Evolutionary conservation across 37 sponge, comb jelly and placozoan species (phyloP).

Genomic region (Theonella swinhoei): DNA sequence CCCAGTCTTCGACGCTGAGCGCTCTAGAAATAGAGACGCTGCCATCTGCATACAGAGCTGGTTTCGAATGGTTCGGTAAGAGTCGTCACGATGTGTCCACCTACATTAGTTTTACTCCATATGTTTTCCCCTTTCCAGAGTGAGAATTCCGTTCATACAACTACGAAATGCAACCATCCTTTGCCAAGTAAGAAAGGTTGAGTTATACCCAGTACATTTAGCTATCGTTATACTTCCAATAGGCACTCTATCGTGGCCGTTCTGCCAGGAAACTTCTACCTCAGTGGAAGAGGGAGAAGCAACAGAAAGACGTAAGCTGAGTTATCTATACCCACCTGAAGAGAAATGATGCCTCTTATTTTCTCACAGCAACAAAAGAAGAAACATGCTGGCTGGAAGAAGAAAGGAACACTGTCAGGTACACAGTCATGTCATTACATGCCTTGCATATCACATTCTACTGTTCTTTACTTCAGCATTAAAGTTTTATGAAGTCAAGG

Average conservation of each 20-base stretch:
- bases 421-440: not conserved
- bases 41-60: conserved; percentile 69
- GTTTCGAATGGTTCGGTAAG: conserved; percentile 81
- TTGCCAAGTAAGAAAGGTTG: conserved; percentile 43
- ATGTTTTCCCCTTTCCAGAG: conserved; percentile 11
- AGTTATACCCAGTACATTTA: not conserved
- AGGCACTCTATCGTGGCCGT: conserved; percentile 63
- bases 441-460: not conserved
- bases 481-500: conserved; percentile 87
- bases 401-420: conserved; percentile 73
- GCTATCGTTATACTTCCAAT: not conserved
- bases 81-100: not conserved
- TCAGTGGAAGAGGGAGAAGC: conserved; percentile 62
- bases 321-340: not conserved
- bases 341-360: not conserved
- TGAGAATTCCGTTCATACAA: conserved; percentile 54
- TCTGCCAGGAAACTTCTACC: conserved; percentile 46
- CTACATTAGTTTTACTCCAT: not conserved
- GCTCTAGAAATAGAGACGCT: conserved; percentile 48
- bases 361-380: conserved; percentile 58
- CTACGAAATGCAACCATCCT: conserved; percentile 45
- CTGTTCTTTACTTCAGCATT: conserved; percentile 44
- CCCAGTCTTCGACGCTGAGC: conserved; percentile 65
- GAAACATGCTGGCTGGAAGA: conserved; percentile 62
- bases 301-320: conserved; percentile 57